A percentile compares a stretch with the other conserved stretches of the same genome.
These are phyloP conservation scores for Hystrix cristata DNA, from an alignment of 2,113 vertebrate species.

Conservation along the genomic window DNA sequence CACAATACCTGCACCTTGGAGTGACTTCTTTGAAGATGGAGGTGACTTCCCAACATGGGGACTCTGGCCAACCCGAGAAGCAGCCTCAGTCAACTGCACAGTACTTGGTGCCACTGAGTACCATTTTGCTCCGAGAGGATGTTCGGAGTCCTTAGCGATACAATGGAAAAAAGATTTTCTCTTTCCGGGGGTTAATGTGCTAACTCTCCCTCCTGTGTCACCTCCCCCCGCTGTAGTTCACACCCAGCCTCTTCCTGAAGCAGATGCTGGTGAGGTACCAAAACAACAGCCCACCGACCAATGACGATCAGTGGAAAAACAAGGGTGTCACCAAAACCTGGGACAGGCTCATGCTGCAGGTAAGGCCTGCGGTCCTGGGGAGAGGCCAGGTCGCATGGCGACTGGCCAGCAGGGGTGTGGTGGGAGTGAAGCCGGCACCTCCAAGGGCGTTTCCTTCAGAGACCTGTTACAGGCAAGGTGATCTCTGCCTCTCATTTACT, in stretches of 20 bases:
- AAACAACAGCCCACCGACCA: slow-evolving; percentile 82
- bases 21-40: not conserved
- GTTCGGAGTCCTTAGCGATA: not conserved
- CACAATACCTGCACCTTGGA: not conserved
- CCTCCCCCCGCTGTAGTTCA: slow-evolving; percentile 82
- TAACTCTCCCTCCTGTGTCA: slow-evolving; percentile 45
- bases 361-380: slow-evolving; percentile 54
- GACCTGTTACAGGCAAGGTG: not conserved
- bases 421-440: not conserved
- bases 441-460: not conserved
- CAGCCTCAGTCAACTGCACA: not conserved
- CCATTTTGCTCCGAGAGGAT: not conserved
- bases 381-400: not conserved
- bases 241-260: slow-evolving; percentile 88
- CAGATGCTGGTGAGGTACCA: slow-evolving; percentile 90
- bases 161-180: not conserved
- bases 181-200: not conserved
- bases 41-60: not conserved
- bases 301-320: slow-evolving; percentile 83
- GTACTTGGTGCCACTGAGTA: not conserved
- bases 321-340: slow-evolving; percentile 86
- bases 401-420: too few species aligned
- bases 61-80: not conserved
- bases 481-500: not conserved
- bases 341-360: slow-evolving; percentile 90